phyloP scores from a whole-genome alignment of 2,888 invertebrate genomes.

The Cerastis leucographa region DNA sequence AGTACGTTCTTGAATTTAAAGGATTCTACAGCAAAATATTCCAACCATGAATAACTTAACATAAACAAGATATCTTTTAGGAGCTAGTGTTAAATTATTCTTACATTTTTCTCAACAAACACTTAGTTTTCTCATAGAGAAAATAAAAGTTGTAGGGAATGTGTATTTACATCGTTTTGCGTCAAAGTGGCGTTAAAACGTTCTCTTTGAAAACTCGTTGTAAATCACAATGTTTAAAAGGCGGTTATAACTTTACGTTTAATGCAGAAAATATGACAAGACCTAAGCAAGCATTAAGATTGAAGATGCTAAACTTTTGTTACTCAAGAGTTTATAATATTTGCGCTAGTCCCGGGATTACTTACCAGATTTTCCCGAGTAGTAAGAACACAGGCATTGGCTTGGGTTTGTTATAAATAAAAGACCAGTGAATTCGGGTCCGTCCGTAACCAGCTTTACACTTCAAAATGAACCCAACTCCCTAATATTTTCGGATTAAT shows the following conservation, averaged over 20 bases:
- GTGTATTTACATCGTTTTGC: constrained; percentile 29
- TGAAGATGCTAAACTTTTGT: neutral
- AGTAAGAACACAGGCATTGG: neutral
- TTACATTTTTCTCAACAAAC: constrained; percentile 27
- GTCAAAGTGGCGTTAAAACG: constrained; percentile 32
- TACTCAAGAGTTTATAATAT: neutral
- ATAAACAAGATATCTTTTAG: constrained; percentile 1
- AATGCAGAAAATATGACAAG: neutral
- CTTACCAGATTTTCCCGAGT: neutral
- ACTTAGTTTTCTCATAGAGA: constrained; percentile 29
- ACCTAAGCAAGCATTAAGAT: neutral
- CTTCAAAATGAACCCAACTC: too few species aligned
- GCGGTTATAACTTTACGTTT: neutral
- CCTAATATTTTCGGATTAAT: too few species aligned
- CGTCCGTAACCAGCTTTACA: too few species aligned
- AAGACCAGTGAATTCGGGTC: too few species aligned
- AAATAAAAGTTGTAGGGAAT: constrained; percentile 33
- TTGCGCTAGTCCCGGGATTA: neutral
- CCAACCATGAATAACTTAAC: neutral
- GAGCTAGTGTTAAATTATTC: constrained; percentile 23
- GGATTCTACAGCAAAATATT: neutral
- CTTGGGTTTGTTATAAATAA: neutral
- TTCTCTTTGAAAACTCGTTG: constrained; percentile 37
- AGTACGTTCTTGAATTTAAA: neutral
- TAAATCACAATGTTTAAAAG: constrained; percentile 5